These are phyloP conservation scores for Acropora yongei DNA, from an alignment of 64 coral and sea anemone species.

Conservation along the genomic window DNA sequence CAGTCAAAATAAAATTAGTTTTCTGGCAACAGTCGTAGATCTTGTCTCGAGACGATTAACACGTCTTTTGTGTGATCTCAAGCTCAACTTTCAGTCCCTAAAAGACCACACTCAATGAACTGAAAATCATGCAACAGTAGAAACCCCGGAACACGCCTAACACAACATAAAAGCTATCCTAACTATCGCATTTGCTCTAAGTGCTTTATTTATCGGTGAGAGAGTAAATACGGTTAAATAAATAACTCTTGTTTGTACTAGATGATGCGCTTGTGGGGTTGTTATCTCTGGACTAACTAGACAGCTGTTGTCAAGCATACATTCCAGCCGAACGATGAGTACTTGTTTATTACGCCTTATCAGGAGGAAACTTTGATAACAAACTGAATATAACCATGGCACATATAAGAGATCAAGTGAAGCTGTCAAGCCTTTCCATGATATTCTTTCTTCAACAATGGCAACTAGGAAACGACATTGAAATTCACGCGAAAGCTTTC, in stretches of 20 bases:
- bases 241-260: constrained; percentile 30
- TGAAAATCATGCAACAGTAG: neutral
- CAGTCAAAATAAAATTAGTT: constrained; percentile 21
- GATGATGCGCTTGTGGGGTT: neutral
- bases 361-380: constrained; percentile 21
- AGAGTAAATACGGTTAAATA: constrained; percentile 35
- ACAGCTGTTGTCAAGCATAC: constrained; percentile 20
- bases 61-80: constrained; percentile 38
- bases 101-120: constrained; percentile 36
- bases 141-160: neutral
- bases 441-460: neutral
- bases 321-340: constrained; percentile 20
- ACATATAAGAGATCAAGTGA: neutral
- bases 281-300: constrained; percentile 44
- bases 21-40: constrained; percentile 37
- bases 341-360: constrained; percentile 3
- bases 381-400: neutral
- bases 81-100: constrained; percentile 29
- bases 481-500: neutral
- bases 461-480: neutral
- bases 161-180: constrained; percentile 5
- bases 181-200: neutral
- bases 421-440: neutral
- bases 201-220: neutral
- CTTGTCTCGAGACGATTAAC: constrained; percentile 39